phyloP scores from a whole-genome alignment of 2,888 invertebrate species.

The Nemotelus nigrinus region DNA sequence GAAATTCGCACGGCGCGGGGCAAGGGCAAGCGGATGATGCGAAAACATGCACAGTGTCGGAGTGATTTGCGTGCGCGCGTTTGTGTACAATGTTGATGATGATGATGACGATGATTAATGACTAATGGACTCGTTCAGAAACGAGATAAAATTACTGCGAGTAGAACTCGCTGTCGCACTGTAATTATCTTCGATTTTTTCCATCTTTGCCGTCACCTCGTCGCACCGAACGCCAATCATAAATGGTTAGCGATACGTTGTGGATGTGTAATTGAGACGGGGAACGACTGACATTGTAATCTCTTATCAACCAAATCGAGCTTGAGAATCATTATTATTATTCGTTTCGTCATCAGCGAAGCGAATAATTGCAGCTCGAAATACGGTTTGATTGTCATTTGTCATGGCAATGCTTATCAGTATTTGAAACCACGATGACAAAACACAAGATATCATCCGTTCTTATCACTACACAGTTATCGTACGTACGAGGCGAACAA shows the following conservation, averaged over 20 bases:
- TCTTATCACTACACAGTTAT: conserved; percentile 2
- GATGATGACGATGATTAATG: conserved; percentile 42
- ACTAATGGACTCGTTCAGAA: conserved; percentile 41
- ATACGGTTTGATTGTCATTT: neutral
- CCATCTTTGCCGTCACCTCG: neutral
- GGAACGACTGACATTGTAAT: neutral
- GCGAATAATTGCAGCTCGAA: neutral
- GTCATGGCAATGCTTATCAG: conserved; percentile 7
- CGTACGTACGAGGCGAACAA: neutral
- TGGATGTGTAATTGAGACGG: neutral
- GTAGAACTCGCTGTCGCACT: neutral
- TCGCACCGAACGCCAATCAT: neutral
- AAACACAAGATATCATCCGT: neutral
- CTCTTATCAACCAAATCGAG: neutral
- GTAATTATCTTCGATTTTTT: conserved; percentile 34
- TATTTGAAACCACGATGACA: conserved; percentile 11
- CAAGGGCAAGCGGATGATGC: too few species aligned
- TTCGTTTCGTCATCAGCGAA: neutral
- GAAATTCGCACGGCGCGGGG: too few species aligned
- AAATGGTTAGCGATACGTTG: too few species aligned
- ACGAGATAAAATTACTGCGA: conserved; percentile 17
- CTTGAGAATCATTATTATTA: neutral
- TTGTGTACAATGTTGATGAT: conserved; percentile 30
- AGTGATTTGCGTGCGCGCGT: neutral
- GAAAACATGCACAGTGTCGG: neutral